Base-by-base conservation (phyloP, 2,797 vertebrate species). In the Florisuga fusca region DNA sequence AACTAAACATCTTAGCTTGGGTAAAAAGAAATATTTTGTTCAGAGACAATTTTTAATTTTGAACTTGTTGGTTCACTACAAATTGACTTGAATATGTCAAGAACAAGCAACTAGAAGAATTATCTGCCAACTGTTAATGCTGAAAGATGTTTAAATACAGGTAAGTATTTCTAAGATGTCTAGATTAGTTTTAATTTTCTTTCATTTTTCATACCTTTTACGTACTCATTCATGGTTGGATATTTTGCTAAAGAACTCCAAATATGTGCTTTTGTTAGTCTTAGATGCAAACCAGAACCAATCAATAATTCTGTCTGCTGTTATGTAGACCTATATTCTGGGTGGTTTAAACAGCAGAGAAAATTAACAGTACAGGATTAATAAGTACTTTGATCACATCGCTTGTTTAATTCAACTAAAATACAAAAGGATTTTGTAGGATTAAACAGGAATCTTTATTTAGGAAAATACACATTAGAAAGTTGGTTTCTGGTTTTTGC, bases 261-360 rank as follows among this genome's bases (percentile, higher is more conserved):
- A 73, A 55, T 45, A 27, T n/a, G 5, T 2, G 15, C 9, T 58
- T 91, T 82, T 85, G 22, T 78, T 66, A 53, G 54, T 77, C 15
- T 87, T 83, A 66, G 94, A 84, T 72, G 38, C 34, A 75, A 76
- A 87, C 2, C 33, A 89, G 73, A 84, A 85, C 22, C 8, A 61
- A 84, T 92, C 90, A 89, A 93, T 93, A 84, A 76, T 90, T 90
- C 73, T 80, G 51, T 80, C 85, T 96, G 62, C 55, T 87, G 25
- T 76, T 92, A 75, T 82, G 89, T 50, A 86, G 59, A 50, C 57
- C 34, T 63, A 51, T 77, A 66, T 18, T 79, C 67, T 75, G 43
- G 23, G 18, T 93, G 22, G 3, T 71, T 43, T 64, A 71, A 83
- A 36, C 19, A 67, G 33, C 6, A 73, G 15, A 67, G 27, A 88